Conservation (phyloP, 2,888 invertebrate genomes). For the Aphodius granarius region DNA sequence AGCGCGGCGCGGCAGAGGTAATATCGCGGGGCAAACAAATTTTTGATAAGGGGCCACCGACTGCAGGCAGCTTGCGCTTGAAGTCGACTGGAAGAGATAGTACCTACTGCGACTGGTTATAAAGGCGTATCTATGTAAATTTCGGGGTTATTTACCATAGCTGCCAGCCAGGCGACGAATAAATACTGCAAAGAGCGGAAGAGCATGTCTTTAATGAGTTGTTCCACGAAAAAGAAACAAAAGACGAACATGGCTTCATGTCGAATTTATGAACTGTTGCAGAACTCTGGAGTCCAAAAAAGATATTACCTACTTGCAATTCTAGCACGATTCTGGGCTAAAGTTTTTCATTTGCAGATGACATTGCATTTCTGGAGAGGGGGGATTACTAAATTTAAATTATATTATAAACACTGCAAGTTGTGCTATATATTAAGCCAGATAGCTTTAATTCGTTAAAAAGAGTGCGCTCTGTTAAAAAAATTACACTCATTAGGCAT, state of each 20-base stretch:
- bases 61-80: neutral
- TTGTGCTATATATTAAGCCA: too few species aligned
- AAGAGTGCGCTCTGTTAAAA: too few species aligned
- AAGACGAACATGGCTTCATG: neutral
- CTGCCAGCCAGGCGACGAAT: neutral
- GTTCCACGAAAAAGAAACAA: neutral
- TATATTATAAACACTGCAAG: too few species aligned
- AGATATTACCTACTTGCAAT: neutral
- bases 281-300: neutral
- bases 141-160: neutral
- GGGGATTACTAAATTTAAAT: too few species aligned
- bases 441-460: too few species aligned
- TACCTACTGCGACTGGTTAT: neutral
- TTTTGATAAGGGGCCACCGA: constrained; percentile 11
- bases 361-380: too few species aligned
- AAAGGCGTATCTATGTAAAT: constrained; percentile 5
- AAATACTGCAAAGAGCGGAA: neutral
- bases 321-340: too few species aligned
- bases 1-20: neutral
- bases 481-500: too few species aligned
- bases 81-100: constrained; percentile 10
- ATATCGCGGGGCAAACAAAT: neutral
- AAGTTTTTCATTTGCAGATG: too few species aligned
- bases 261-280: neutral
- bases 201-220: neutral